phyloP scores from a whole-genome alignment of 2,888 invertebrate species.

The Himalopsyche anomala region DNA sequence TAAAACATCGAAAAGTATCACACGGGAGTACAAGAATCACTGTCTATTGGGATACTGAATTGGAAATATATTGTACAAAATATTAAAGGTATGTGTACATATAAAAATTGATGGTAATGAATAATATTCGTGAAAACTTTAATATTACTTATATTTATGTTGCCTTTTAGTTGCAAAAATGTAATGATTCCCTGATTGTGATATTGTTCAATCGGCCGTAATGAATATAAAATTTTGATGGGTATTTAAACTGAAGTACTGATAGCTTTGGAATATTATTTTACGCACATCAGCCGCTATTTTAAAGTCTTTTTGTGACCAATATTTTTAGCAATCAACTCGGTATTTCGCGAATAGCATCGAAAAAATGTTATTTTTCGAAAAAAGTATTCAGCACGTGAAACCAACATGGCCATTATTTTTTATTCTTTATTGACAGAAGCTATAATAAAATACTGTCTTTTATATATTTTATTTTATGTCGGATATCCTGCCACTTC shows the following conservation, averaged over 20 bases:
- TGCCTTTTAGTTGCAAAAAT: not conserved
- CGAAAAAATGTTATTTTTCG: not conserved
- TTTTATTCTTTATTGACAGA: no score
- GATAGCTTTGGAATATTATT: not conserved
- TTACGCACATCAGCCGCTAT: slow-evolving; percentile 1
- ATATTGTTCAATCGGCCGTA: slow-evolving; percentile 26
- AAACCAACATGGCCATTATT: no score
- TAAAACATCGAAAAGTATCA: no score
- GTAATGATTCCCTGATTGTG: not conserved
- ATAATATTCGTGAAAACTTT: no score
- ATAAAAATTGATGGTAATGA: no score
- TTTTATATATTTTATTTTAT: no score
- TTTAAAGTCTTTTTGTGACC: slow-evolving; percentile 20
- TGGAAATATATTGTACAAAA: no score
- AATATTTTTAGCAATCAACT: not conserved
- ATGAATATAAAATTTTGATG: slow-evolving; percentile 22
- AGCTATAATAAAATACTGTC: no score
- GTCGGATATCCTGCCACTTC: no score
- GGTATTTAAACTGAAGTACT: not conserved
- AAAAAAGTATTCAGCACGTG: not conserved
- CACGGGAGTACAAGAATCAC: no score
- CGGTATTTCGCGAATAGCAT: not conserved
- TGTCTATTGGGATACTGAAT: no score
- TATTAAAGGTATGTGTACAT: no score
- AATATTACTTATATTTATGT: not conserved